Evolutionary conservation across 2,113 vertebrate genomes (phyloP).

Genomic region (human (Homo sapiens)): GRCh38 chr2:184709501-184710000

Average conservation of each 20-base stretch:
- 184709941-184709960: background rate
- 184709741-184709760: background rate
- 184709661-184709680: background rate
- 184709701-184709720: background rate
- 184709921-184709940: background rate
- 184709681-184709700: background rate
- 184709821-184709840: background rate
- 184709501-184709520: background rate
- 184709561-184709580: background rate
- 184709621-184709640: background rate
- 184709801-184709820: background rate
- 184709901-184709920: background rate
- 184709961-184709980: background rate
- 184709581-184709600: background rate
- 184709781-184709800: background rate
- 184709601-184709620: background rate
- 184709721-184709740: background rate
- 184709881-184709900: background rate
- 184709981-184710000: background rate
- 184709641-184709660: constrained; percentile 6
- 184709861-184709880: background rate
- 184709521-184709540: background rate
- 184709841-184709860: background rate
- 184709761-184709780: background rate
- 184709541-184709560: constrained; percentile 9